Conservation (phyloP, 1,140 invertebrate species). For the Hormaphis cornu region DNA sequence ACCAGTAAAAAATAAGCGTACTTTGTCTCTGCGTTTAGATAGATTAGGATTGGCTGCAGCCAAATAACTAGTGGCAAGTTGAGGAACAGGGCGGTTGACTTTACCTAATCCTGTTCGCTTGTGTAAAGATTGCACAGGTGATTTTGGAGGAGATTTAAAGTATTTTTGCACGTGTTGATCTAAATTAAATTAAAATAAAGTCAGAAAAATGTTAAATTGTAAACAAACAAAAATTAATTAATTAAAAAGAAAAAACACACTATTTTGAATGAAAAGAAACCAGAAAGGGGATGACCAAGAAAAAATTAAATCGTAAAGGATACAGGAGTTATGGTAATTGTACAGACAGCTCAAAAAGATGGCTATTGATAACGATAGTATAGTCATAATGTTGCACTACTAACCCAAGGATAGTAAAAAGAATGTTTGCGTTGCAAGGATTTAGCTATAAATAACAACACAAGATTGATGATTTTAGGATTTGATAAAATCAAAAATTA, state of each 20-base stretch:
- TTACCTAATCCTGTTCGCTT: slow-evolving; percentile 9
- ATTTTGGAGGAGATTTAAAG: slow-evolving; percentile 28
- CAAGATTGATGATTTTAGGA: neutral
- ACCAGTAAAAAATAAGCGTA: neutral
- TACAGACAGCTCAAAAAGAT: no score
- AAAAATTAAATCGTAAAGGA: no score
- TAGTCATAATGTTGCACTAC: no score
- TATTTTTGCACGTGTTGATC: slow-evolving; percentile 31
- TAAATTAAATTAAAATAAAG: slow-evolving; percentile 2
- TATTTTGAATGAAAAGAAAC: no score
- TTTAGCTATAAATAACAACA: neutral
- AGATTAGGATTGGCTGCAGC: slow-evolving; percentile 18
- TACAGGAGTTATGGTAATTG: no score
- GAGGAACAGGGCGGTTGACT: slow-evolving; percentile 14
- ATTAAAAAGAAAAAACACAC: no score
- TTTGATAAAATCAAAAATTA: neutral
- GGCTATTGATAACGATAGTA: no score
- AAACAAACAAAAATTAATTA: neutral
- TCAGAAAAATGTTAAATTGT: neutral
- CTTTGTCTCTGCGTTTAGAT: slow-evolving; percentile 24
- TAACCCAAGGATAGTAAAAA: neutral
- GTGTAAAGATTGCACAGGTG: slow-evolving; percentile 18
- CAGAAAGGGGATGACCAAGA: no score
- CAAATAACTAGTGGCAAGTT: slow-evolving; percentile 7
- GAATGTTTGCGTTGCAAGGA: neutral